Evolutionary conservation across 2,113 vertebrate species (phyloP).

Genomic region (Phyllostomus hastatus): DNA sequence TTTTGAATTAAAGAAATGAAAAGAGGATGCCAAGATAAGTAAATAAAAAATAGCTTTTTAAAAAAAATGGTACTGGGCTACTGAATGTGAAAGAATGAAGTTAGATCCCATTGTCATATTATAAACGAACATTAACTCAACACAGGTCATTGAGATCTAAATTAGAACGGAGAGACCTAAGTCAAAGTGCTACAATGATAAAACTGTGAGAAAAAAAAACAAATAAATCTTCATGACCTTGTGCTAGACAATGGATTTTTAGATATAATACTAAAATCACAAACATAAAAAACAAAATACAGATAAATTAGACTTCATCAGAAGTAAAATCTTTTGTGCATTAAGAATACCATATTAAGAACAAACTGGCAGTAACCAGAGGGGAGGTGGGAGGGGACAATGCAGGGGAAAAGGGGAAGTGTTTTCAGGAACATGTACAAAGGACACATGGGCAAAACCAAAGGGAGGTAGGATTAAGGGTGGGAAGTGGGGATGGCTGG

Average conservation of each 20-base stretch:
- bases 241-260: not conserved
- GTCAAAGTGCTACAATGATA: not conserved
- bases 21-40: not conserved
- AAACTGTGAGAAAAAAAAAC: not conserved
- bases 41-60: not conserved
- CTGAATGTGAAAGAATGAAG: not conserved
- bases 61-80: not conserved
- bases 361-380: no score
- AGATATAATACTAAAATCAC: not conserved
- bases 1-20: not conserved
- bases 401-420: no score
- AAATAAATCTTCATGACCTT: not conserved
- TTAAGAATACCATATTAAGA: not conserved
- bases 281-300: not conserved
- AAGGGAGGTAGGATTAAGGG: no score
- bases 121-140: not conserved
- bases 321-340: not conserved
- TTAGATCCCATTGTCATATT: not conserved
- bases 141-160: not conserved
- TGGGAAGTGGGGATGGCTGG: no score
- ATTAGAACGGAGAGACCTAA: not conserved
- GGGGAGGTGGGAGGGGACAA: no score
- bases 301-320: not conserved
- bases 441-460: no score
- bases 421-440: no score